These are phyloP conservation scores for Hydriomena furcata DNA, from an alignment of 2,888 invertebrate species.

Conservation along the genomic window DNA sequence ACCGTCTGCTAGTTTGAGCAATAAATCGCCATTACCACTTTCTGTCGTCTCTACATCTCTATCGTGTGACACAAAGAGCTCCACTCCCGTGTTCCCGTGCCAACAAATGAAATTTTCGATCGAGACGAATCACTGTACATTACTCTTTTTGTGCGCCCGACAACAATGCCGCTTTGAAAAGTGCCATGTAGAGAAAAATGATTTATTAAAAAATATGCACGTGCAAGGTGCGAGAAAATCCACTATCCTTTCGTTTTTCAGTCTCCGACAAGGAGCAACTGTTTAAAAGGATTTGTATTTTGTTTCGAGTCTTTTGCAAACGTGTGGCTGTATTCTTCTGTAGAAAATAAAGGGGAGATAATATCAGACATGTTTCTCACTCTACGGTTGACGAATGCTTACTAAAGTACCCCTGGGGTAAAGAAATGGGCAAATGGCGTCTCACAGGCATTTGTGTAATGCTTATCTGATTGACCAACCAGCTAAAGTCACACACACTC, in stretches of 20 bases:
- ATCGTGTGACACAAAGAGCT: conserved; percentile 60
- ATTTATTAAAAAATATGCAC: conserved; percentile 35
- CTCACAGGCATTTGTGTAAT: conserved; percentile 14
- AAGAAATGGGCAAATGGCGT: conserved; percentile 22
- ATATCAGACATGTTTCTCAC: conserved; percentile 26
- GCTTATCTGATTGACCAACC: conserved; percentile 15
- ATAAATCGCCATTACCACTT: conserved; percentile 33
- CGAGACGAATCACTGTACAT: conserved; percentile 72
- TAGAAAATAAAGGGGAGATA: conserved; percentile 25
- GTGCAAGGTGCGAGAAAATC: conserved; percentile 18
- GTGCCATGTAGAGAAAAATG: conserved; percentile 41
- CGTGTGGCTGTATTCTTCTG: conserved; percentile 14
- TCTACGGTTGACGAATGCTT: conserved; percentile 26
- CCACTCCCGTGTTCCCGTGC: conserved; percentile 47
- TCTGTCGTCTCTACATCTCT: conserved; percentile 50
- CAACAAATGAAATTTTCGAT: conserved; percentile 75
- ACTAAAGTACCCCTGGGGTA: conserved; percentile 16
- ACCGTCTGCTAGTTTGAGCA: conserved; percentile 20
- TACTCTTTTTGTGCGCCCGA: conserved; percentile 65
- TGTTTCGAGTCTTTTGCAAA: conserved; percentile 11
- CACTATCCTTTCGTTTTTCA: conserved; percentile 5
- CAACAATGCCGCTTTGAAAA: conserved; percentile 57
- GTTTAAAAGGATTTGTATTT: conserved; percentile 21
- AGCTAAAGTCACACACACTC: background rate
- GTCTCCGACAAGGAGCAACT: conserved; percentile 7